Evolutionary conservation across 2,888 invertebrate genomes (phyloP).

Genomic region (Epirrhoe tristata): DNA sequence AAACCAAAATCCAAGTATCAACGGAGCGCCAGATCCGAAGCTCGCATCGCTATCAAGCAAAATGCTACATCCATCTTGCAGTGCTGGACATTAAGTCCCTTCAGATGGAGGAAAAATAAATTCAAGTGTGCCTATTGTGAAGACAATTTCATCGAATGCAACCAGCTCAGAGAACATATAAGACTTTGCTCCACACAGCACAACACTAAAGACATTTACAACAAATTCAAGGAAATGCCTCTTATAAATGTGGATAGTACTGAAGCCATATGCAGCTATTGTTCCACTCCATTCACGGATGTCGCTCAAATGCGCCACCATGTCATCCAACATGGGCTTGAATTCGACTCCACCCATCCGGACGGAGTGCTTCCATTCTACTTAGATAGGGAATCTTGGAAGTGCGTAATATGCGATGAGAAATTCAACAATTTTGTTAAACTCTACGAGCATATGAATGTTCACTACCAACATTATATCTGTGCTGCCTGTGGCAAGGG

Average conservation of each 20-base stretch:
- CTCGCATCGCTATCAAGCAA: constrained; percentile 72
- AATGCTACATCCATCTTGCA: constrained; percentile 70
- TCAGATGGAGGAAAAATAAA: constrained; percentile 75
- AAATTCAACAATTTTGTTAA: constrained; percentile 76
- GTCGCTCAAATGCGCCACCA: constrained; percentile 67
- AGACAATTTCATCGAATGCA: constrained; percentile 68
- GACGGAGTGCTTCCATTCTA: constrained; percentile 75
- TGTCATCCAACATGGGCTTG: constrained; percentile 64
- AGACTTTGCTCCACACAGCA: constrained; percentile 61
- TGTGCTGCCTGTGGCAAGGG: constrained; percentile 78
- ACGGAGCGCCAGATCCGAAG: constrained; percentile 70
- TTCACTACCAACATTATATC: constrained; percentile 77
- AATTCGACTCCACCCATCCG: constrained; percentile 64
- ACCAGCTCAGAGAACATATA: constrained; percentile 66
- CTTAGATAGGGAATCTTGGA: constrained; percentile 72
- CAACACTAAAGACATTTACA: constrained; percentile 71
- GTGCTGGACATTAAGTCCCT: constrained; percentile 74
- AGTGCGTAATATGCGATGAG: constrained; percentile 68
- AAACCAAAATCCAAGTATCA: constrained; percentile 65
- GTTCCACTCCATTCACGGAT: constrained; percentile 57
- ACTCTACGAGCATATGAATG: constrained; percentile 78
- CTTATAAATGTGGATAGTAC: constrained; percentile 75
- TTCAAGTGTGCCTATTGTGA: constrained; percentile 79
- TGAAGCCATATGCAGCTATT: constrained; percentile 64
- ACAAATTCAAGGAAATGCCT: constrained; percentile 77